Base-by-base conservation (phyloP, 2,888 invertebrate genomes). In the Athripsodes cinereus region DNA sequence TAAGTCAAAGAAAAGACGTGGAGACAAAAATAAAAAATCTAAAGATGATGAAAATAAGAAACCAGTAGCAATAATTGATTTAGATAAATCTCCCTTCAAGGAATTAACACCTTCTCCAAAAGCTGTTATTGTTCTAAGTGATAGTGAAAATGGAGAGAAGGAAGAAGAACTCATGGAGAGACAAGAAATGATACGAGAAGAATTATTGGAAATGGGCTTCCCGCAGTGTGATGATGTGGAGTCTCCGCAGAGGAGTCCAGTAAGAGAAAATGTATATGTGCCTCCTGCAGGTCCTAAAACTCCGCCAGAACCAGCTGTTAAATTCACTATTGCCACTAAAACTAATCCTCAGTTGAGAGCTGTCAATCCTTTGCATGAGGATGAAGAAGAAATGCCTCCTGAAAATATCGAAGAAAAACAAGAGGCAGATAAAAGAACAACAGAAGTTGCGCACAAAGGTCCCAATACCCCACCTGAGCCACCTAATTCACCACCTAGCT, bases 1-100 rank as follows among this genome's bases (percentile, higher is more conserved):
- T 52, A 65, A 64, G 60, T 57, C 53, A 21, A 60, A 57, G 58
- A 61, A 63, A 55, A 51, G 62, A 58, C 58, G 62, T 49, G 57
- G 46, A 5, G 60, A 58, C 18, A 65, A 62, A 64, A 56, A 20
- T 40, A 57, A 60, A 62, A 57, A 62, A 62, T 64, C 53, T 56
- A 65, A 64, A 56, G 64, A 65, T 35, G 75, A 78, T 3, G 76
- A 76, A 8, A 81, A 81, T 55, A 80, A 84, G 57, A 90, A 88
- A 70, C 91, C 92, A 1, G 87, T 91, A 8, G 92, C 91, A 19
- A 89, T 92, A 58, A 92, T 92, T 66, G 92, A 92, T 75, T 76
- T 92, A 64, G 91, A 90, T 68, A 84, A 88, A 64, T 91, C 91
- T 57, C 92, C 92, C 6, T 91, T 91, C 75, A 84, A 88, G 68